A percentile compares a stretch with the other conserved stretches of the same genome.
These are phyloP conservation scores for Drosophila parvula DNA, from an alignment of 1,140 invertebrate genomes.

Conservation along the genomic window DNA sequence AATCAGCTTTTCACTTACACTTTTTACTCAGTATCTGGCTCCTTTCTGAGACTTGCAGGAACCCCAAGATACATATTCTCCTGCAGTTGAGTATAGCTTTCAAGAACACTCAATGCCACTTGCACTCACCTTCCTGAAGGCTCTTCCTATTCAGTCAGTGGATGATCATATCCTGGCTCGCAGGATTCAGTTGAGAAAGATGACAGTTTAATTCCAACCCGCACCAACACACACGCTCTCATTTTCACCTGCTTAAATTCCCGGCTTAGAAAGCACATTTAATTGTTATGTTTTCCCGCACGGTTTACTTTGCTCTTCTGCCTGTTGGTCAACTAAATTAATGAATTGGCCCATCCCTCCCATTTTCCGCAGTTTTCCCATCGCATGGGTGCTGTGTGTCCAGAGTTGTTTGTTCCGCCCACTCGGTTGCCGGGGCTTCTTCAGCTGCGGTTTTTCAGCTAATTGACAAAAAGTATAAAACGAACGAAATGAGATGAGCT, in stretches of 20 bases:
- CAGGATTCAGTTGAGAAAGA: neutral
- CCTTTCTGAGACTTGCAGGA: neutral
- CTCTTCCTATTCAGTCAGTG: neutral
- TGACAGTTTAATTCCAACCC: constrained; percentile 2
- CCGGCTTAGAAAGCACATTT: constrained; percentile 42
- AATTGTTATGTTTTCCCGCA: constrained; percentile 50
- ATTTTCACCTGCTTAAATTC: constrained; percentile 9
- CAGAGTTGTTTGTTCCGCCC: constrained; percentile 20
- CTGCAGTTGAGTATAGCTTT: neutral
- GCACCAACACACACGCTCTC: neutral
- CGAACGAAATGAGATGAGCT: neutral
- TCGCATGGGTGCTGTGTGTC: neutral
- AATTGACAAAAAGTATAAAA: constrained; percentile 45
- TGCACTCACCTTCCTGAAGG: neutral
- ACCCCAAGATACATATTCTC: too few species aligned
- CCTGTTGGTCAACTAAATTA: constrained; percentile 50
- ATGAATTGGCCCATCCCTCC: constrained; percentile 24
- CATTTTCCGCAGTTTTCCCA: neutral
- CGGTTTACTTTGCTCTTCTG: constrained; percentile 41
- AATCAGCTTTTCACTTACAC: neutral
- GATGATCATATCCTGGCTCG: constrained; percentile 1
- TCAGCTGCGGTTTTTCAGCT: constrained; percentile 41
- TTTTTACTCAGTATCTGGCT: too few species aligned
- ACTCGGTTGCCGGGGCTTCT: constrained; percentile 20
- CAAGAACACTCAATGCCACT: neutral